Evolutionary conservation across 2,888 invertebrate species (phyloP), one percentile per base, ranked within the genome.

Genomic region (Eupeodes latifasciatus): DNA sequence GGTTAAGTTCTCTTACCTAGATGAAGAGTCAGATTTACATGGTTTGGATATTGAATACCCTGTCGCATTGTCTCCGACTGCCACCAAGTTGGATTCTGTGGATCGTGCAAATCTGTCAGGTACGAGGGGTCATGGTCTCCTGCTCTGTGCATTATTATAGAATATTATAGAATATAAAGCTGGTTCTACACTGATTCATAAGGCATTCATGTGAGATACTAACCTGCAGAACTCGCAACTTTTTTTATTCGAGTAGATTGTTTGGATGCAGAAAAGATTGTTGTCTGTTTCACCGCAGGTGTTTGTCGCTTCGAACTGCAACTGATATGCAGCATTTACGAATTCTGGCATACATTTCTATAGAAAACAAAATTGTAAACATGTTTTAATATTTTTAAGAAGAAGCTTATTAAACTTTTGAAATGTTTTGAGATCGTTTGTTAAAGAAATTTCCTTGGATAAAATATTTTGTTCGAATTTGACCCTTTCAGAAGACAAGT

Each of bases 21-120:
- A 92, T 97, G 95, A 47, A 99, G 94, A 0, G 98, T 99, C 89
- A 99, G 94, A 94, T 99, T 99, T 90, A 99, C 99, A 93, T 96
- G 96, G 91, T 96, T 96, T 0, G 98, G 98, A 92, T 97, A 97
- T 93, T 98, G 98, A 79, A 98, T 96, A 40, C 96, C 97, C 92
- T 99, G 98, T 91, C 95, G 96, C 98, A 99, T 99, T 4, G 99
- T 99, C 93, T 99, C 98, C 0, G 98, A 98, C 93, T 99, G 98
- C 99, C 99, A 99, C 98, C 98, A 99, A 0, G 98, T 98, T 90
- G 97, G 96, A 92, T 97, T 97, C 90, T 97, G 97, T 89, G 96
- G 96, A 92, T 97, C 97, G 92, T 99, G 98, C 91, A 97, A 95
- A 93, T 99, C 99, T 4, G 99, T 99, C 90, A 99, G 95, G 93